Evolutionary conservation across 2,113 vertebrate genomes (phyloP), one percentile per base, ranked within the genome.

Genomic region (Gadus chalcogrammus): DNA sequence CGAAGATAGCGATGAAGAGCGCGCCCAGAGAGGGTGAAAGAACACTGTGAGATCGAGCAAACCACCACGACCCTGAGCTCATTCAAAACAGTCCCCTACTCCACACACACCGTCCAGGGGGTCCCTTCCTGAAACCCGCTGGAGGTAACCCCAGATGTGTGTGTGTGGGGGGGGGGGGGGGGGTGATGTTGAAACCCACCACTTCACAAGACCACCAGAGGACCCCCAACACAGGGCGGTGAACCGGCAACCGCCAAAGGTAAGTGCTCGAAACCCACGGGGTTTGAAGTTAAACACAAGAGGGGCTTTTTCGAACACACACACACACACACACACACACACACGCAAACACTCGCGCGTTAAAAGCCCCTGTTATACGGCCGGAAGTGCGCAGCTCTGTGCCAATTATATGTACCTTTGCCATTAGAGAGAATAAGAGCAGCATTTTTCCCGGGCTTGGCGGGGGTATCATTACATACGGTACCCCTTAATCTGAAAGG

Each of bases 41-140:
- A 58, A 58, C 42, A 52, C 17, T 42, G 61, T 16, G 22, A 58
- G 35, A 58, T 65, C 69, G 58, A 56, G 71, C 67, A 56, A 15
- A 11, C 22, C 66, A 22, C 20, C 0, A 59, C 72, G 69, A 67
- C 69, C 66, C 31, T 4, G 67, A 73, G 68, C 70, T 72, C 8
- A n/a, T 74, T 77, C 38, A 84, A 88, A 85, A 83, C 79, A 75
- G 80, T 79, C 11, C 68, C 79, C 78, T 82, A 84, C 77, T 80
- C 80, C 60, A 79, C 1, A 68, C 73, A 68, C 22, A 74, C 24
- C 24, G 66, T 8, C 38, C 69, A 66, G 24, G 12, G 1, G 66
- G 42, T 3, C 61, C 53, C 8, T 81, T 82, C 70, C 86, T 87
- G 88, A 79, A 85, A 88, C 71, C 77, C 75, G 85, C 88, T 85